A percentile compares a stretch with the other conserved stretches of the same genome.
Evolutionary conservation across 2,113 vertebrate genomes (phyloP).

Genomic region (Hyperopisus bebe): DNA sequence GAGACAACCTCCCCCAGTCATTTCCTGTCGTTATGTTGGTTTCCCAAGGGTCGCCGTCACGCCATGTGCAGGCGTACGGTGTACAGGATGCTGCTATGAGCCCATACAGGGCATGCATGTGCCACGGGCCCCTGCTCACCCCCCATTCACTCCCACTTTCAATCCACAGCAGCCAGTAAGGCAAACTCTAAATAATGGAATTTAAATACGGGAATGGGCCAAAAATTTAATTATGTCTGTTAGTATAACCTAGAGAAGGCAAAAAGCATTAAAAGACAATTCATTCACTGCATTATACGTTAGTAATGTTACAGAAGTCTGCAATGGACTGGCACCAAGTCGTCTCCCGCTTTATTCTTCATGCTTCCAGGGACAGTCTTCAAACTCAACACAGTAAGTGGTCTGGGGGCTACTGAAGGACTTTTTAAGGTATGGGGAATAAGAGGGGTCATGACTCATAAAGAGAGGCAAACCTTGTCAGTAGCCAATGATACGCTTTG

Average conservation of each 20-base stretch:
- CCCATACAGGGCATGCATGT: not conserved
- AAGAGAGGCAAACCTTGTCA: not conserved
- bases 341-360: not conserved
- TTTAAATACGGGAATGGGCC: not conserved
- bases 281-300: not conserved
- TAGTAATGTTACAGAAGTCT: not conserved
- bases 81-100: not conserved
- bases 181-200: not conserved
- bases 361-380: too few relatives aligned
- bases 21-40: not conserved
- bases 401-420: not conserved
- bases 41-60: not conserved
- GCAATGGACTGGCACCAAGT: not conserved
- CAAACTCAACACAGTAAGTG: not conserved
- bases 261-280: not conserved
- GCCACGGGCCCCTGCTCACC: not conserved
- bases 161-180: not conserved
- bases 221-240: not conserved
- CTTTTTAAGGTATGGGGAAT: not conserved
- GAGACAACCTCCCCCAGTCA: not conserved
- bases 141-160: not conserved
- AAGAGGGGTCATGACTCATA: not conserved
- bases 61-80: not conserved
- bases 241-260: not conserved
- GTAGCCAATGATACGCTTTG: not conserved